Conservation (phyloP, 2,113 vertebrate genomes). For the Spilogale gracilis region DNA sequence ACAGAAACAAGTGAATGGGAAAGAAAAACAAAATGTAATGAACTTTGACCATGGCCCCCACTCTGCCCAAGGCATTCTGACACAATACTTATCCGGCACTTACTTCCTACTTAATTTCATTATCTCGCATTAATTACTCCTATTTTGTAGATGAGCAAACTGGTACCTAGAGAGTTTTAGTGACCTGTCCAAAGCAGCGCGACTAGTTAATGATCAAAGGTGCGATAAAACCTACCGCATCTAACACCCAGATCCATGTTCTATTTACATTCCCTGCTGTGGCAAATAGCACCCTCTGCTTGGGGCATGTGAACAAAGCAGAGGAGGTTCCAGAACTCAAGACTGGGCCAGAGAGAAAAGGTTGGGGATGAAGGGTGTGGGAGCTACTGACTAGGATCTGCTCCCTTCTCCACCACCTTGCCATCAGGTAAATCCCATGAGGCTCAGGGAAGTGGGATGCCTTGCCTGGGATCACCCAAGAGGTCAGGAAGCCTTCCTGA, state of each 20-base stretch:
- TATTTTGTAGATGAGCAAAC: slow-evolving; percentile 37
- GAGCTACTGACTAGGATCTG: neutral
- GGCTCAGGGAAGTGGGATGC: neutral
- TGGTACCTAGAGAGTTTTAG: neutral
- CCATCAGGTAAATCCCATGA: neutral
- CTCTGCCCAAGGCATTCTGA: neutral
- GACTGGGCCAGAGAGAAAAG: neutral
- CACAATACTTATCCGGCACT: neutral
- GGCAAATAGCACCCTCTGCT: neutral
- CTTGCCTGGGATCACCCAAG: neutral
- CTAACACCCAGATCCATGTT: neutral
- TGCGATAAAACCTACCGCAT: neutral
- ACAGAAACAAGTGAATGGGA: neutral
- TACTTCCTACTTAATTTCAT: neutral
- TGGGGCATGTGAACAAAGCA: neutral
- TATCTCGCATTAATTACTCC: neutral
- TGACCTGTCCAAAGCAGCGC: neutral
- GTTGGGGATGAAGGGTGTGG: neutral
- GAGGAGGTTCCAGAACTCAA: neutral
- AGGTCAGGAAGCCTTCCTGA: neutral
- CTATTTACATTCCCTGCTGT: neutral
- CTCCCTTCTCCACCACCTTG: neutral
- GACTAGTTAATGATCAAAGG: neutral
- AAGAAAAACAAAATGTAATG: neutral
- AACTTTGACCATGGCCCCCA: neutral